Evolutionary conservation across 2,888 invertebrate species (phyloP), one percentile per base, ranked within the genome.

Genomic region (Netelia virgata): DNA sequence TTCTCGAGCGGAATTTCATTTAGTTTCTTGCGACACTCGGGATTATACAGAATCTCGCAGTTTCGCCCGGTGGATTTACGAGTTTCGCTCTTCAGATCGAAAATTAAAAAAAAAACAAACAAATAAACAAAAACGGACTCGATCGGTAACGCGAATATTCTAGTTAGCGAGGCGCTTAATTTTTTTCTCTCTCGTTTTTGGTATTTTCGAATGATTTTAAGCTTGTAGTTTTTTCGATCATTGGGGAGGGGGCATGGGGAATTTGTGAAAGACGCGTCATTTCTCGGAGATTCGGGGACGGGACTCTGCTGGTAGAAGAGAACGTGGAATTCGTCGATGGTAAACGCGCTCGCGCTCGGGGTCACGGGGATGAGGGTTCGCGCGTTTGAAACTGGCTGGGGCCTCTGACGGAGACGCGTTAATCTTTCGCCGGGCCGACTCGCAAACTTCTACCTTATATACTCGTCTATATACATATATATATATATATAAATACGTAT

Each of bases 391-490:
- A 55, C 63, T 72, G 61, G 18, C 43, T 50, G 50, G 36, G 43
- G 23, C 59, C 47, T 57, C 63, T 50, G 80, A 77, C 63, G 76
- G 72, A 47, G 64, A 76, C 61, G 80, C 84, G 84, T 84, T 84
- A 84, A 84, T 84, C 84, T 84, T 81, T 77, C 57, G 82, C 76
- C 66, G 75, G 75, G 18, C 11, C 47, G 59, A 69, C 53, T 36
- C 64, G 14, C 80, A 59, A 57, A 73, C 68, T 80, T 77, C 36
- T 69, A 47, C 18, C 63, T 36, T 9, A 36, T 18, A 20, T 59
- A 20, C 57, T 57, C 57, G 20, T 20, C 1, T 18, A 57, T 20
- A 8, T 53, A 16, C 6, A 43, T 36, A 41, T 20, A 64, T 8
- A 53, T n/a, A 6, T 53, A 64, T 20, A 66, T 11, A n/a, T 8